Evolutionary conservation across 2,797 vertebrate species (phyloP).

Genomic region (Arctocebus calabarensis): DNA sequence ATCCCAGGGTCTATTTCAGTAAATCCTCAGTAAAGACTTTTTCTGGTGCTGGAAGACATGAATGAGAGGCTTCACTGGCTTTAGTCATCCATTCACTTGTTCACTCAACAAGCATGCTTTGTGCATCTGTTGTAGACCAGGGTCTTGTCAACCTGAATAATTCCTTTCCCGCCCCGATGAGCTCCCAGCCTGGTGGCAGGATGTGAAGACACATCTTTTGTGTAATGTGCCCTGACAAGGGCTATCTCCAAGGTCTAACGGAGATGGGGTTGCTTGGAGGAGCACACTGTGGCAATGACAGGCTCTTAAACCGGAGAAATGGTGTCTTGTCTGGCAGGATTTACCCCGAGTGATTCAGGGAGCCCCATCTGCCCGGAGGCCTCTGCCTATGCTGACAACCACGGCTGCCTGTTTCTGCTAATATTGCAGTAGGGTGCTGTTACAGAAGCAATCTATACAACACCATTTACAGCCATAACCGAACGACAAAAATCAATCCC

Average conservation of each 20-base stretch:
- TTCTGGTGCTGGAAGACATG: neutral
- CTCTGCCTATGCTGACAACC: slow-evolving; percentile 60
- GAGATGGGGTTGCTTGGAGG: slow-evolving; percentile 47
- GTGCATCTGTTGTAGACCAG: slow-evolving; percentile 43
- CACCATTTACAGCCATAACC: slow-evolving; percentile 77
- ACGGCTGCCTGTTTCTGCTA: slow-evolving; percentile 71
- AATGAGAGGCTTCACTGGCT: neutral
- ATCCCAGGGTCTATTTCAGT: neutral
- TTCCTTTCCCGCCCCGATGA: neutral
- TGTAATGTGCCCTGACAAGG: slow-evolving; percentile 61
- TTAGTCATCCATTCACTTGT: neutral
- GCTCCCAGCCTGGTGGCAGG: neutral
- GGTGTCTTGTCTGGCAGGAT: slow-evolving; percentile 66
- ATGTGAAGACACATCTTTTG: slow-evolving; percentile 56
- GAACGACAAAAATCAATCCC: slow-evolving; percentile 79
- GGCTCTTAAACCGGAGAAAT: slow-evolving; percentile 76
- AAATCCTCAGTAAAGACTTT: neutral
- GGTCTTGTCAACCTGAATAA: slow-evolving; percentile 49
- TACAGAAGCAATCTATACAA: slow-evolving; percentile 77
- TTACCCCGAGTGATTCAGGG: slow-evolving; percentile 48
- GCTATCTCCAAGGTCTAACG: slow-evolving; percentile 23
- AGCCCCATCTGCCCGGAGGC: slow-evolving; percentile 71
- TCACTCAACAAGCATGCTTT: neutral
- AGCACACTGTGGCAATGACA: slow-evolving; percentile 16
- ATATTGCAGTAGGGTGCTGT: slow-evolving; percentile 73